Percentiles rank a stretch among this genome's conserved stretches.
These are phyloP conservation scores for Glyphotaelius pellucidus DNA, from an alignment of 2,888 invertebrate species.

Conservation along the genomic window DNA sequence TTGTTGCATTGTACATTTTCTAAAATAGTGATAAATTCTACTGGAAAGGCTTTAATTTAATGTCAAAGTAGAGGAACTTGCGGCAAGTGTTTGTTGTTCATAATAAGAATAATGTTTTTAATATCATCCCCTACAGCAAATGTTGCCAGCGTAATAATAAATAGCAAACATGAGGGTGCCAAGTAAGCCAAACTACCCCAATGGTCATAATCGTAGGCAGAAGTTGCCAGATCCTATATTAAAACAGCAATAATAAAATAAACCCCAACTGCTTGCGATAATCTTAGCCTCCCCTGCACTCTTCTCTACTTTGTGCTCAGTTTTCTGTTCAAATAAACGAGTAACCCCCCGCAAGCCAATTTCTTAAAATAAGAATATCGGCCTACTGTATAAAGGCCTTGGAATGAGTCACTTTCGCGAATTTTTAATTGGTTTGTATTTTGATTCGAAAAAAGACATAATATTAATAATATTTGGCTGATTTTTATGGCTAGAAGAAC, in stretches of 20 bases:
- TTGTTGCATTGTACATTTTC: too few species aligned
- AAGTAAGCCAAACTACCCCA: constrained; percentile 11
- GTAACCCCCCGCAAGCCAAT: neutral
- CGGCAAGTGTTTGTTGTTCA: neutral
- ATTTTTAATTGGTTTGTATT: neutral
- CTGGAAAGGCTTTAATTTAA: too few species aligned
- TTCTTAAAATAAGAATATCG: neutral
- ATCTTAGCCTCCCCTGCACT: neutral
- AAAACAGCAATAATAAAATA: neutral
- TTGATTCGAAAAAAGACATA: too few species aligned
- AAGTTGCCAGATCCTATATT: constrained; percentile 21
- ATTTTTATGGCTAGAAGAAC: too few species aligned
- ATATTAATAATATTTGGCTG: too few species aligned
- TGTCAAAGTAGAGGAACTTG: neutral
- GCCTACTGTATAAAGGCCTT: neutral
- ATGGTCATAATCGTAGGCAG: constrained; percentile 25
- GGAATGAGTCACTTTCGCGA: neutral
- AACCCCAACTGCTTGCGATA: neutral
- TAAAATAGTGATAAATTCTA: too few species aligned
- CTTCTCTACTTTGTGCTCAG: too few species aligned
- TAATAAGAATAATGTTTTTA: neutral
- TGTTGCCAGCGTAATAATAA: neutral
- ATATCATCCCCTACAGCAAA: neutral
- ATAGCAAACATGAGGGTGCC: constrained; percentile 2
- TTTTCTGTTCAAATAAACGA: neutral